Percentiles rank a stretch among this genome's conserved stretches.
phyloP scores from a whole-genome alignment of 2,113 vertebrate genomes.

The Microtus pennsylvanicus region DNA sequence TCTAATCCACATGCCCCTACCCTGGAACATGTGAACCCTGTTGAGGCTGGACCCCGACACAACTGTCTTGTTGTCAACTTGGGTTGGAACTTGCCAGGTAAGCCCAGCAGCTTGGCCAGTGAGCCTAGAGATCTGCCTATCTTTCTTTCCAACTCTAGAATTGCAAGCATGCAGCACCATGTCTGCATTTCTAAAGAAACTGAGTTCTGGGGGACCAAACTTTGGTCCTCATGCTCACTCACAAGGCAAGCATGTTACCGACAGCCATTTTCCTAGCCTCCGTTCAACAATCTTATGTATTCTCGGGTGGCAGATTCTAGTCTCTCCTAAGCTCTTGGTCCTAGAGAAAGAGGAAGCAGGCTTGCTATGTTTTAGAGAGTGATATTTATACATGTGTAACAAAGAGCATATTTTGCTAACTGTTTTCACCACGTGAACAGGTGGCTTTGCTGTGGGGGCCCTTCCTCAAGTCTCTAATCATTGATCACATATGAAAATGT shows the following conservation, averaged over 20 bases:
- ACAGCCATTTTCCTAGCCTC: too few species aligned
- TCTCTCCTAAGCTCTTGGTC: slow-evolving; percentile 13
- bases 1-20: too few species aligned
- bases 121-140: not conserved
- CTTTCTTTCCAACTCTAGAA: not conserved
- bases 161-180: not conserved
- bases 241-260: too few species aligned
- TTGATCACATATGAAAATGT: slow-evolving; percentile 24
- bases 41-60: too few species aligned
- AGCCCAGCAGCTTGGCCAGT: not conserved
- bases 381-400: slow-evolving; percentile 15
- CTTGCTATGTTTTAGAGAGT: slow-evolving; percentile 47
- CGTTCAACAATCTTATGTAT: not conserved
- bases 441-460: not conserved
- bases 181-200: not conserved
- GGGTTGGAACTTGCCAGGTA: not conserved
- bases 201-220: too few species aligned
- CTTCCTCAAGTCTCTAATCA: not conserved
- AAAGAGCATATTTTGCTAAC: slow-evolving; percentile 53
- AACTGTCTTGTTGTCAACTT: too few species aligned
- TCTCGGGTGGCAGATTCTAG: not conserved
- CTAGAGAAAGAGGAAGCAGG: not conserved
- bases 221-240: not conserved
- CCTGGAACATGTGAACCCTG: too few species aligned
- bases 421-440: slow-evolving; percentile 34